Evolutionary conservation across 2,113 vertebrate genomes (phyloP).

Genomic region (Loxodonta africana): DNA sequence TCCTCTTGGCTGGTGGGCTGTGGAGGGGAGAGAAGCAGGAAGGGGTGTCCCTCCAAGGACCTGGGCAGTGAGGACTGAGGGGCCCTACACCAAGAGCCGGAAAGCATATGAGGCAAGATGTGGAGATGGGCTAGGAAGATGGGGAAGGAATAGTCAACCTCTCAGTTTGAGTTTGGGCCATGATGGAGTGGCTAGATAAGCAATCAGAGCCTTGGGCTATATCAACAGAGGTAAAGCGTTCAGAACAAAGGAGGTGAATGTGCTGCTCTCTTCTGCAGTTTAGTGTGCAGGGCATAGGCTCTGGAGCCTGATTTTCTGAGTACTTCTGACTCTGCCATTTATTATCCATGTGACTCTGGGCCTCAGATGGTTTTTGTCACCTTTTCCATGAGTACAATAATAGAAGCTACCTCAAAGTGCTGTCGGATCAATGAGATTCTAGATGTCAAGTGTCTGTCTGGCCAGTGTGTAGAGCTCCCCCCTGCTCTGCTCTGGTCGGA

Average conservation of each 20-base stretch:
- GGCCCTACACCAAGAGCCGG: neutral
- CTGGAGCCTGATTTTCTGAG: neutral
- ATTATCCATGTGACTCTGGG: neutral
- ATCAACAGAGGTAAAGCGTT: conserved; percentile 2
- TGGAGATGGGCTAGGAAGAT: neutral
- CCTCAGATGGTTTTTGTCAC: neutral
- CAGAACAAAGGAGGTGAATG: neutral
- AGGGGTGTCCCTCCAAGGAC: neutral
- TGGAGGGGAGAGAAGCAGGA: neutral
- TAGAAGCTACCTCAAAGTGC: neutral
- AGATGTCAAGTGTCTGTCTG: neutral
- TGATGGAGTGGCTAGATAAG: neutral
- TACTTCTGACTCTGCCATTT: neutral
- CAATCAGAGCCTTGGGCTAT: neutral
- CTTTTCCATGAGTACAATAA: neutral
- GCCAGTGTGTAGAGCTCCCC: neutral
- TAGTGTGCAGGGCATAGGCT: neutral
- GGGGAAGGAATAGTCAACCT: neutral
- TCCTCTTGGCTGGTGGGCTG: neutral
- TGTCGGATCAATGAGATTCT: neutral
- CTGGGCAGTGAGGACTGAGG: neutral
- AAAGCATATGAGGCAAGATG: neutral
- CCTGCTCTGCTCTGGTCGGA: neutral
- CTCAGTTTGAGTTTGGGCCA: neutral
- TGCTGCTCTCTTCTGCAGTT: neutral